A percentile compares a stretch with the other conserved stretches of the same genome.
phyloP scores from a whole-genome alignment of 2,888 invertebrate species.

The Clusia tigrina region DNA sequence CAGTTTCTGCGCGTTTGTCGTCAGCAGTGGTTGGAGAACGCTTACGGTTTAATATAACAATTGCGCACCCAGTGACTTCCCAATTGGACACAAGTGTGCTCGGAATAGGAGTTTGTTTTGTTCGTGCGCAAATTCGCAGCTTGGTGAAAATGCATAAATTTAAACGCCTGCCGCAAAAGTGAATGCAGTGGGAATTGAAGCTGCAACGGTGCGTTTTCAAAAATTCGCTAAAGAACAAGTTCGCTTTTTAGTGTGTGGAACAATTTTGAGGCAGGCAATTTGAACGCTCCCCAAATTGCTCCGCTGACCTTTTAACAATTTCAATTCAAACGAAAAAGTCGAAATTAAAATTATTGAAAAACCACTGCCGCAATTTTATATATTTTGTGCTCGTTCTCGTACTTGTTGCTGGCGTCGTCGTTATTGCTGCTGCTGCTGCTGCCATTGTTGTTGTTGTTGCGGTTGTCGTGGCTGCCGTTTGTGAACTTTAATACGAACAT shows the following conservation, averaged over 20 bases:
- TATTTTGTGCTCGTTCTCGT: not conserved
- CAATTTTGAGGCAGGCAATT: no score
- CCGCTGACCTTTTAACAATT: not conserved
- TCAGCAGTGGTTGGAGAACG: slow-evolving; percentile 41
- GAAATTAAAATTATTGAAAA: slow-evolving; percentile 23
- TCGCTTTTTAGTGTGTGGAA: no score
- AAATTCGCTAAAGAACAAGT: no score
- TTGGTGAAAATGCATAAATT: not conserved
- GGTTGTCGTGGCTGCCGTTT: not conserved
- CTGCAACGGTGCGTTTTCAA: no score
- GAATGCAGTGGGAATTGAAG: not conserved
- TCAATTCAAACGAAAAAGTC: not conserved
- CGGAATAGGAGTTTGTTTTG: not conserved
- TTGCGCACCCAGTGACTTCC: not conserved
- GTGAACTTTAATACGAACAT: slow-evolving; percentile 3
- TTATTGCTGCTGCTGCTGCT: slow-evolving; percentile 15
- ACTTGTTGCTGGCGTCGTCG: no score
- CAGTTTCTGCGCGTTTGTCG: slow-evolving; percentile 47
- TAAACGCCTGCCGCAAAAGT: not conserved
- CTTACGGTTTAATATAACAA: not conserved
- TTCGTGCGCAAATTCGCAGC: not conserved
- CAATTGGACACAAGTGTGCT: not conserved
- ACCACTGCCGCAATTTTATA: slow-evolving; percentile 4
- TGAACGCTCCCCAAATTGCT: not conserved
- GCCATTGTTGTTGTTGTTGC: slow-evolving; percentile 11